Percentiles rank a stretch among this genome's conserved stretches.
Evolutionary conservation across 2,113 vertebrate species (phyloP).

Genomic region (Cisticola juncidis): DNA sequence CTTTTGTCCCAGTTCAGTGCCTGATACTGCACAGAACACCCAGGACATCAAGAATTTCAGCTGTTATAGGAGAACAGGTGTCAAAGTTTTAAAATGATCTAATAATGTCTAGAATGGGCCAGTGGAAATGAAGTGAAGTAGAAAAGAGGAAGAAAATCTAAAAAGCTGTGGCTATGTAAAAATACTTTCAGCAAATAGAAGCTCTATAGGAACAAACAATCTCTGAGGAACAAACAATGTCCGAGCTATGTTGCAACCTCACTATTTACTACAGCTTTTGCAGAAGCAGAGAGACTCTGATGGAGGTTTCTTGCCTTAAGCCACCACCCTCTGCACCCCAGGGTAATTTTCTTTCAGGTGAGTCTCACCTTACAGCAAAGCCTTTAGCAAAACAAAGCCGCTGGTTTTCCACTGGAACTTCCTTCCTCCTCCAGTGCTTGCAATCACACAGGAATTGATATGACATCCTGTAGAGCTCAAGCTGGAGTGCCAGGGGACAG

Average conservation of each 20-base stretch:
- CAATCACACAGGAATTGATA: background rate
- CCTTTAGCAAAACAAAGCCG: background rate
- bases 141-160: conserved; percentile 7
- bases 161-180: background rate
- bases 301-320: background rate
- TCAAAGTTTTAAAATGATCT: background rate
- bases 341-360: background rate
- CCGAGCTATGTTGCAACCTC: background rate
- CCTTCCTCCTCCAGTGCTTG: background rate
- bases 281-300: background rate
- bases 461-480: background rate
- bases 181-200: background rate
- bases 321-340: fast-evolving
- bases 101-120: background rate
- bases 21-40: background rate
- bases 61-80: background rate
- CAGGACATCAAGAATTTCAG: background rate
- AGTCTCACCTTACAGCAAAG: background rate
- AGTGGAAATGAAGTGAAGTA: background rate
- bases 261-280: background rate
- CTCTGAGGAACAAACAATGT: background rate
- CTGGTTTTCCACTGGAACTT: background rate
- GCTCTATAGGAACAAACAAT: background rate
- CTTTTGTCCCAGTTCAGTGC: background rate
- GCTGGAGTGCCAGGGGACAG: background rate